These are phyloP conservation scores for Malurus melanocephalus DNA, from an alignment of 2,113 vertebrate species.

Conservation along the genomic window DNA sequence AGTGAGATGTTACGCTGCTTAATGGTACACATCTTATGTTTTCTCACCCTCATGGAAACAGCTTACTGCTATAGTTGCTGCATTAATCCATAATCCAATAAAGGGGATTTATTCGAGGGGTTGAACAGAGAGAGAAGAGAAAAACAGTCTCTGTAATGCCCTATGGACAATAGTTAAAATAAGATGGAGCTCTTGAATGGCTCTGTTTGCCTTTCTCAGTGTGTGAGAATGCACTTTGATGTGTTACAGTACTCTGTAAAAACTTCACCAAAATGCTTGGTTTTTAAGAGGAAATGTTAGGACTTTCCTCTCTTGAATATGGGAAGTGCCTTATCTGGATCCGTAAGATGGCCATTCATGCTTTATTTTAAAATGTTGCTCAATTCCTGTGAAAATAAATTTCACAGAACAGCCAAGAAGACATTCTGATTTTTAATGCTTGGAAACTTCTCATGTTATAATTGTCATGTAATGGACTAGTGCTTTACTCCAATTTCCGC, in stretches of 20 bases:
- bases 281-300: not conserved
- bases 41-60: conserved; percentile 22
- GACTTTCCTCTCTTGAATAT: not conserved
- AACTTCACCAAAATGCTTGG: not conserved
- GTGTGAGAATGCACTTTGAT: not conserved
- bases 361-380: not conserved
- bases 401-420: not conserved
- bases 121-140: not conserved
- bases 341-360: not conserved
- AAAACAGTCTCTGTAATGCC: not conserved
- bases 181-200: not conserved
- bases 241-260: not conserved
- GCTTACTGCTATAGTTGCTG: conserved; percentile 41
- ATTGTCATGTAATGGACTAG: not conserved
- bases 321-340: not conserved
- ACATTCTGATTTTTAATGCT: not conserved
- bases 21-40: not conserved
- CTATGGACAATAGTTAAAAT: not conserved
- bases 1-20: not conserved
- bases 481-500: not conserved
- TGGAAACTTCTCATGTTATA: not conserved
- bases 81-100: conserved; percentile 62
- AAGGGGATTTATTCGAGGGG: conserved; percentile 31
- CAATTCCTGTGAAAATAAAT: not conserved
- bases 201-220: not conserved